Percentiles rank a stretch among this genome's conserved stretches.
Evolutionary conservation across 2,797 vertebrate genomes (phyloP).

Genomic region (Acanthis flammea): DNA sequence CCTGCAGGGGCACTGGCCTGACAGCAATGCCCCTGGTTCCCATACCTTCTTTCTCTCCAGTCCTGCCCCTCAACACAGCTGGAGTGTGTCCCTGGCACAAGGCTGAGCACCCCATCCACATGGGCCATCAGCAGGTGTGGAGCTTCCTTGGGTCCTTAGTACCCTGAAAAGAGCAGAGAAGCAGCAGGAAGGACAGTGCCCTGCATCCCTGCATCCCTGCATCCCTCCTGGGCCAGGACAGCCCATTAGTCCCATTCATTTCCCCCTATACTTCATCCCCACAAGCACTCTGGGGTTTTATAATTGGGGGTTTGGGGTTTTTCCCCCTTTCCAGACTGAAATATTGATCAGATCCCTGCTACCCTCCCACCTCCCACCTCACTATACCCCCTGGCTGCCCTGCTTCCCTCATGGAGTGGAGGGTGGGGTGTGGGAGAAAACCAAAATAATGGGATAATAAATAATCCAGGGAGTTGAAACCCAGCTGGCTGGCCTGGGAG

Average conservation of each 20-base stretch:
- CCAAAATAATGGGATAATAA: background rate
- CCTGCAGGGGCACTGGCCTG: background rate
- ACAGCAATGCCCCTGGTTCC: background rate
- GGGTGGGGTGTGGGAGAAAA: background rate
- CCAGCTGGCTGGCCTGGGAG: background rate
- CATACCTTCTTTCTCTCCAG: background rate
- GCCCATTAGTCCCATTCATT: fast-evolving
- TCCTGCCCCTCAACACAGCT: background rate
- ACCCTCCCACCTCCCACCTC: fast-evolving
- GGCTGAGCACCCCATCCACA: background rate
- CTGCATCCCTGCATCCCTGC: too few relatives aligned
- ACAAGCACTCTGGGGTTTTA: fast-evolving
- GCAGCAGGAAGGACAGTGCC: background rate
- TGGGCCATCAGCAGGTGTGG: background rate
- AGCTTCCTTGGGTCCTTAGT: background rate
- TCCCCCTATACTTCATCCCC: background rate
- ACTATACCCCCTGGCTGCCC: background rate
- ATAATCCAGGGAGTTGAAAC: background rate
- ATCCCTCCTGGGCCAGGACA: background rate
- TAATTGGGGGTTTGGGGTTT: fast-evolving
- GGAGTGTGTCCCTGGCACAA: fast-evolving
- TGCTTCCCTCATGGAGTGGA: background rate
- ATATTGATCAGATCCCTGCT: background rate
- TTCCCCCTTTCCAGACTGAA: background rate
- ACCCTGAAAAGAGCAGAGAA: background rate